Percentiles rank a stretch among this genome's conserved stretches.
Evolutionary conservation across 1,140 invertebrate species (phyloP).

Genomic region (Drosophila takahashii): DNA sequence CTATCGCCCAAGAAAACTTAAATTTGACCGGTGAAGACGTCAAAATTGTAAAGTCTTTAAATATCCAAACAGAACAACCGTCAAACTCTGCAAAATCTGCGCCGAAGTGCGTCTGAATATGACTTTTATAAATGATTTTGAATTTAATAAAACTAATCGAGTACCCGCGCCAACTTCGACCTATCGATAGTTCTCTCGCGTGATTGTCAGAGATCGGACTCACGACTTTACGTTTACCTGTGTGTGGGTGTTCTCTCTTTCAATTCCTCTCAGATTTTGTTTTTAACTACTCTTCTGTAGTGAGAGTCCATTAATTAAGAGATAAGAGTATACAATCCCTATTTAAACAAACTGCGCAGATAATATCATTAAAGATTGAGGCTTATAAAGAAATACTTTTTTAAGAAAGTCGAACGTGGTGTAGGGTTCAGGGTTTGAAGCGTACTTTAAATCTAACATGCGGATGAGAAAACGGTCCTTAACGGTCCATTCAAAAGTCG

Average conservation of each 20-base stretch:
- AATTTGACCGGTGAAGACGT: too few relatives aligned
- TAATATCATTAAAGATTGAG: too few relatives aligned
- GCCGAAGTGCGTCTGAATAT: neutral
- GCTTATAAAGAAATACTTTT: too few relatives aligned
- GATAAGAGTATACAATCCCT: neutral
- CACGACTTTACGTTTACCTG: neutral
- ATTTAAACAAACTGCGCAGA: too few relatives aligned
- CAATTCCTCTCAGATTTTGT: neutral
- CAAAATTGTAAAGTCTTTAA: too few relatives aligned
- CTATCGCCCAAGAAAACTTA: too few relatives aligned
- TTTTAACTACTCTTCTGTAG: neutral
- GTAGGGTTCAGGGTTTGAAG: too few relatives aligned
- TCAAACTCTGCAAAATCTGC: neutral
- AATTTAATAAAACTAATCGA: neutral
- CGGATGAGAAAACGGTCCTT: too few relatives aligned
- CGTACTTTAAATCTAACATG: too few relatives aligned
- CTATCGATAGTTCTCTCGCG: slow-evolving; percentile 14
- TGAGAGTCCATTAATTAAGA: neutral
- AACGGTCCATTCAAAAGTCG: too few relatives aligned
- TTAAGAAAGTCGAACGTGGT: too few relatives aligned
- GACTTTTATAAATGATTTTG: slow-evolving; percentile 6
- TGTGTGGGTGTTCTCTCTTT: neutral
- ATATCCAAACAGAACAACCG: neutral
- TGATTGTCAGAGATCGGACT: neutral
- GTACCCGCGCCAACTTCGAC: neutral